Evolutionary conservation across 2,113 vertebrate genomes (phyloP), one percentile per base, ranked within the genome.

Genomic region (Hassar affinis): DNA sequence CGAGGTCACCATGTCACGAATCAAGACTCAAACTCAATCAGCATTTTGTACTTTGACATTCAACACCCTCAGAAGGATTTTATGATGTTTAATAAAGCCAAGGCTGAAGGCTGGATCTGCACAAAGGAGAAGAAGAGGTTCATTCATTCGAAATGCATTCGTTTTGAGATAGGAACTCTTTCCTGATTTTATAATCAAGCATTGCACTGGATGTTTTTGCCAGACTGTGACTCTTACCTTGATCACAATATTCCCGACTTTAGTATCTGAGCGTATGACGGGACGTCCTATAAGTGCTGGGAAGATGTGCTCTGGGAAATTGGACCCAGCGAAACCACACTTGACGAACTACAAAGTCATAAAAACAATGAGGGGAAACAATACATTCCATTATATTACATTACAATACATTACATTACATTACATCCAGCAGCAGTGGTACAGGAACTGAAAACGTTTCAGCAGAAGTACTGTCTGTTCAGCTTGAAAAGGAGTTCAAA

Each of bases 281-380:
- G 98, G 98, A 86, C 97, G 95, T 86, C 98, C 98, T 91, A 99
- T 96, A 92, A 99, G 92, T 69, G 98, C 97, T 25, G 98, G 98
- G 90, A 99, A 99, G 93, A 99, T 99, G 93, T 99, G 97, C 79
- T 98, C 96, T 0, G 98, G 98, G 90, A 99, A 99, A 92, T 99
- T 99, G 88, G 97, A 98, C 79, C 97, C 98, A 8, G 98, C 97
- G 71, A 97, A 99, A 71, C 98, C 98, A 80, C 98, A 99, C 88
- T 99, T 99, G 90, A 99, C 98, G 94, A 99, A 99, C 98, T 99
- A 91, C 11, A 72, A 92, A 87, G 17, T 8, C 49, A 75, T 74
- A 33, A 75, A 52, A 56, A 56, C 49, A 77, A 47, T 27, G 45
- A 33, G 20, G 5, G 10, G 57, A 64, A 66, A 75, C 30, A 81